Conservation (phyloP, 2,888 invertebrate genomes). For the Epirrhoe tristata region DNA sequence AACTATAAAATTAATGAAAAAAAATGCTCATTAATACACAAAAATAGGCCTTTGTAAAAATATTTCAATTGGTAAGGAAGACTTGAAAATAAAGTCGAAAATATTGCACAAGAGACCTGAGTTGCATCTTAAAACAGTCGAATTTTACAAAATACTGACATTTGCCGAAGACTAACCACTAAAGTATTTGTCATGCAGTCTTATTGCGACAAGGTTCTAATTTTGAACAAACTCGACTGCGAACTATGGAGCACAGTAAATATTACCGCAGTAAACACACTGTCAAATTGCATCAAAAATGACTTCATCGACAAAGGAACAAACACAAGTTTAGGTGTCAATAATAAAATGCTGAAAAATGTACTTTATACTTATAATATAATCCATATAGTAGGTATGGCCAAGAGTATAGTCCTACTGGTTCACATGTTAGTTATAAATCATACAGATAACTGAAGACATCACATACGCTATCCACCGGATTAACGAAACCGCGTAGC, state of each 20-base stretch:
- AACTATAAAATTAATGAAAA: conserved; percentile 57
- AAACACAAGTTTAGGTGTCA: conserved; percentile 51
- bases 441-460: conserved; percentile 59
- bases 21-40: conserved; percentile 64
- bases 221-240: conserved; percentile 19
- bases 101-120: conserved; percentile 54
- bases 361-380: conserved; percentile 61
- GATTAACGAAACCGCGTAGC: conserved; percentile 65
- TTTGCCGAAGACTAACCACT: conserved; percentile 20
- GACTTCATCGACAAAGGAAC: conserved; percentile 55
- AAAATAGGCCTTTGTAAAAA: conserved; percentile 64
- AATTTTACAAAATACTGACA: conserved; percentile 15
- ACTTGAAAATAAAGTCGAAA: conserved; percentile 57
- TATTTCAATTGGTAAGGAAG: conserved; percentile 60
- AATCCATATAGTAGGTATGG: conserved; percentile 61
- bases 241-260: conserved; percentile 3
- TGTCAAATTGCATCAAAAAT: conserved; percentile 44
- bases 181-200: conserved; percentile 33
- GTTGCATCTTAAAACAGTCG: conserved; percentile 7
- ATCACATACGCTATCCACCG: conserved; percentile 69
- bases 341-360: conserved; percentile 60
- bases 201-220: conserved; percentile 27
- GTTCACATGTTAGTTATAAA: conserved; percentile 57
- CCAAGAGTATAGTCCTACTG: conserved; percentile 60
- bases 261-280: conserved; percentile 4